Base-by-base conservation (phyloP, 2,797 vertebrate species). In the Cyprinodon diabolis region DNA sequence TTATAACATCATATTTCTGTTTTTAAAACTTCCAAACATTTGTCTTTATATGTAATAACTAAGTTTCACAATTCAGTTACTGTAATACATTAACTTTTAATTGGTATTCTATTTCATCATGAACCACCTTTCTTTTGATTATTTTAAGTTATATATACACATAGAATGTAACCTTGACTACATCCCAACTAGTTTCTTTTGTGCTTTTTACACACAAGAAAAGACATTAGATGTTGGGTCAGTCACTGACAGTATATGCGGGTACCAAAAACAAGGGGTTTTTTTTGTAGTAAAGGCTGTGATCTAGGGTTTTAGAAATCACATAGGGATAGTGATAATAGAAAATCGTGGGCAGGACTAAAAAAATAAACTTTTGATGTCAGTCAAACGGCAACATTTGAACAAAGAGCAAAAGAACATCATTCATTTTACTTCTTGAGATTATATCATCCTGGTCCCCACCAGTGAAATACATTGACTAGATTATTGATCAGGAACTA, bases 401-500 rank as follows among this genome's bases (percentile, higher is more conserved):
- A 7, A 14, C 45, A 19, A 21, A 63, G 66, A 8, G 13, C 47
- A 68, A 21, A 6, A 43, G 0, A 35, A 54, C 4, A 37, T 47
- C 37, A 49, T 72, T 58, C n/a, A 51, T 74, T 80, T 67, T 21
- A 56, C 13, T 70, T 73, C 25, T 77, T 37, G 13, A 43, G 54
- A 60, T 55, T 23, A 12, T 47, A 57, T 45, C 45, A n/a, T 55
- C 25, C 25, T 58, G 68, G 4, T 74, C 69, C 49, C 43, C 15
- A 74, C 58, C 37, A 52, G 23, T 82, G 72, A 76, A 85, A 51
- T 45, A 13, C 40, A 14, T 68, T 47, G 77, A 79, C 76, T 82
- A 77, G 35, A 21, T 8, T 77, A 92, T 82, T 86, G 92, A 96
- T 94, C 71, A 71, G 74, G 25, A 75, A 73, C 48, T 75, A 43